These are phyloP conservation scores for Troilus luridus DNA, from an alignment of 2,888 invertebrate genomes.

Conservation along the genomic window DNA sequence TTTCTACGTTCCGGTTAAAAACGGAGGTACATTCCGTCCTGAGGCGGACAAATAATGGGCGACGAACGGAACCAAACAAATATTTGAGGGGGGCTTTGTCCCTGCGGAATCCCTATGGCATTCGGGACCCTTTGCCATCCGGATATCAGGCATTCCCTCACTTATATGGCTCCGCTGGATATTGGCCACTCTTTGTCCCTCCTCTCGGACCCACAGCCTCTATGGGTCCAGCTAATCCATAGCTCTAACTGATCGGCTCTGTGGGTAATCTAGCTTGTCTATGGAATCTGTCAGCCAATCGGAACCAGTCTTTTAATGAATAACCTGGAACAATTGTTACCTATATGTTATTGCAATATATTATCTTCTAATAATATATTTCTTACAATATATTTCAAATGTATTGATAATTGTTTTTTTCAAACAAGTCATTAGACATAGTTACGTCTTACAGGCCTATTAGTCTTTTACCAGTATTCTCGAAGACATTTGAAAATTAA, in stretches of 20 bases:
- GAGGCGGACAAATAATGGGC: slow-evolving; percentile 52
- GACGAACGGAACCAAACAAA: slow-evolving; percentile 57
- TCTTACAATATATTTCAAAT: no score
- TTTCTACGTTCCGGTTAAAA: slow-evolving; percentile 51
- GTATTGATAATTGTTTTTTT: no score
- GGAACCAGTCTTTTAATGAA: not conserved
- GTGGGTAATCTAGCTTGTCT: not conserved
- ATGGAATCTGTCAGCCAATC: not conserved
- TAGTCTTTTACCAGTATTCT: no score
- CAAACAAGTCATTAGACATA: no score
- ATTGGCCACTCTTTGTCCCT: slow-evolving; percentile 56
- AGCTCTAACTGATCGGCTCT: slow-evolving; percentile 20
- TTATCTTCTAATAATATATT: no score
- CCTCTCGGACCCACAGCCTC: slow-evolving; percentile 36
- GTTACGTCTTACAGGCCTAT: no score
- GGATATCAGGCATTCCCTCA: slow-evolving; percentile 59
- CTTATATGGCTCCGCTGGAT: slow-evolving; percentile 55
- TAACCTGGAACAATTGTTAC: not conserved
- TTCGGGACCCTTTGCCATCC: slow-evolving; percentile 38
- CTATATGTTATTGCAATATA: not conserved
- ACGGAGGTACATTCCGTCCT: slow-evolving; percentile 44
- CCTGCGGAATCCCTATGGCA: slow-evolving; percentile 51
- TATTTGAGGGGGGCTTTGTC: slow-evolving; percentile 59
- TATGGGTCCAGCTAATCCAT: slow-evolving; percentile 49
- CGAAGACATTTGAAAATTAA: no score